phyloP scores from a whole-genome alignment of 2,888 invertebrate genomes.

The Hydrotaea cyrtoneurina region DNA sequence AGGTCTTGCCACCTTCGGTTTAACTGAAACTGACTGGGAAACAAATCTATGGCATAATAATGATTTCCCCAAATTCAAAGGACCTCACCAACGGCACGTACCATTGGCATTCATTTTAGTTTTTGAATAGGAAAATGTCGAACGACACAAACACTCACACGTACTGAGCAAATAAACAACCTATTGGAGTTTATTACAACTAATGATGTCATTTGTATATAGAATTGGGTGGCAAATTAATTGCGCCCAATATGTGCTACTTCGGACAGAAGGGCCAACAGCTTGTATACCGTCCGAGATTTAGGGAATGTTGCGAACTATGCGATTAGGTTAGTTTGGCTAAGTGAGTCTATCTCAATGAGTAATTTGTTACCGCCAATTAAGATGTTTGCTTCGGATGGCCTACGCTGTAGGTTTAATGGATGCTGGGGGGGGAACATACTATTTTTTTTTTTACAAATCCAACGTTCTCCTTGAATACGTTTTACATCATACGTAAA shows the following conservation, averaged over 20 bases:
- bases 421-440: no score
- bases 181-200: slow-evolving; percentile 4
- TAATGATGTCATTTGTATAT: slow-evolving; percentile 11
- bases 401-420: no score
- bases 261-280: not conserved
- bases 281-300: not conserved
- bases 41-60: not conserved
- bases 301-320: not conserved
- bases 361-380: no score
- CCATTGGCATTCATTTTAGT: slow-evolving; percentile 22
- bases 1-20: not conserved
- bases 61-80: not conserved
- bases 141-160: not conserved
- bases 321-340: not conserved
- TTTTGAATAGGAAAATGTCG: not conserved
- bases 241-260: not conserved
- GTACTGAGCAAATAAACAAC: not conserved
- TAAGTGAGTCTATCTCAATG: no score
- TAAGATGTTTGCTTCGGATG: no score
- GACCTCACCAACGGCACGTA: slow-evolving; percentile 35
- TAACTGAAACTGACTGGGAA: not conserved
- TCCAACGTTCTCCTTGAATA: no score
- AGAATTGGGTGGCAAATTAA: slow-evolving; percentile 2
- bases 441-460: no score
- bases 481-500: no score